phyloP scores from a whole-genome alignment of 2,797 vertebrate species.

The Brotula barbata region DNA sequence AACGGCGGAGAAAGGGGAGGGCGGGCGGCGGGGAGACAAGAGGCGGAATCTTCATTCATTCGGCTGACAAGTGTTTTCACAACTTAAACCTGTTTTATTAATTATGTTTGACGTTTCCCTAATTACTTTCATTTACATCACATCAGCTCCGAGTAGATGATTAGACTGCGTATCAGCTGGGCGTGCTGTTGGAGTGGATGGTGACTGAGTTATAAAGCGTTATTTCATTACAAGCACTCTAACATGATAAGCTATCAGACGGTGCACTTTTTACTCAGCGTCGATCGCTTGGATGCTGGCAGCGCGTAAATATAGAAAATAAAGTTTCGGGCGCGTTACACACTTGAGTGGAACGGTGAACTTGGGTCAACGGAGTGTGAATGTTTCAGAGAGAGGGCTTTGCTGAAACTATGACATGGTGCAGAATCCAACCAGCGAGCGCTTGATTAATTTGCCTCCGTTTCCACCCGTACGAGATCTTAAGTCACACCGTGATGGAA shows the following conservation, averaged over 20 bases:
- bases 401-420: conserved; percentile 28
- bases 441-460: conserved; percentile 78
- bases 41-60: conserved; percentile 86
- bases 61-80: conserved; percentile 95
- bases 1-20: conserved; percentile 75
- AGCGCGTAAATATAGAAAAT: conserved; percentile 50
- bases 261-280: conserved; percentile 6
- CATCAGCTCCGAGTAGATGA: conserved; percentile 91
- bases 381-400: conserved; percentile 1
- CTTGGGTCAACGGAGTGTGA: background rate
- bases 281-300: conserved; percentile 20
- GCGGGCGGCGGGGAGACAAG: conserved; percentile 68
- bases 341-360: conserved; percentile 51
- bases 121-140: conserved; percentile 98
- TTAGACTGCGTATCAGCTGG: conserved; percentile 89
- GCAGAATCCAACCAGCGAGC: conserved; percentile 66
- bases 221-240: conserved; percentile 50
- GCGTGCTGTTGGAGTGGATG: conserved; percentile 58
- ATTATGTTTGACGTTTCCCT: conserved; percentile 93
- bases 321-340: conserved; percentile 36
- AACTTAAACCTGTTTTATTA: conserved; percentile 92
- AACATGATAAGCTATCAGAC: conserved; percentile 32
- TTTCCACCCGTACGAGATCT: conserved; percentile 63
- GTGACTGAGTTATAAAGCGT: conserved; percentile 42
- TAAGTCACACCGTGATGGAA: conserved; percentile 58